A percentile compares a stretch with the other conserved stretches of the same genome.
These are phyloP conservation scores for Acanthosepion lycidas DNA, from an alignment of 2,888 invertebrate species.

Conservation along the genomic window DNA sequence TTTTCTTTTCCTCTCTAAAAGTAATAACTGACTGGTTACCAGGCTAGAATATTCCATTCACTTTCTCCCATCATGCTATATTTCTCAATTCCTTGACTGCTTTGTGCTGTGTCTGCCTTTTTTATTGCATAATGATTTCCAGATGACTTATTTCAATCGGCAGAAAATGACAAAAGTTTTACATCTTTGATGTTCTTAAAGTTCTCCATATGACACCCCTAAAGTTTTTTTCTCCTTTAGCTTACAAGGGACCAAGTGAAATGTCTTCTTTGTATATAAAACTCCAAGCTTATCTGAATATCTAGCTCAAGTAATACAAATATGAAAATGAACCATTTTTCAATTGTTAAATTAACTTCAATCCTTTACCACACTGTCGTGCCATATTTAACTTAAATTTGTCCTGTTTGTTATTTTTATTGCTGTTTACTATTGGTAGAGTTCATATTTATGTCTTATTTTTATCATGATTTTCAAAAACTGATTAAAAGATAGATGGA, in stretches of 20 bases:
- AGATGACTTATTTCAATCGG: not conserved
- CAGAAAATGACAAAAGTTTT: not conserved
- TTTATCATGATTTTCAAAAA: too few relatives aligned
- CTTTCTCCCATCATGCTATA: not conserved
- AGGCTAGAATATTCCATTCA: too few relatives aligned
- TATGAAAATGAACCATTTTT: too few relatives aligned
- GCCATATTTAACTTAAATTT: too few relatives aligned
- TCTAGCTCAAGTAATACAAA: not conserved
- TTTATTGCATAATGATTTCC: not conserved
- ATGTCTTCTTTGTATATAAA: not conserved
- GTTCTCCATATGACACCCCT: not conserved
- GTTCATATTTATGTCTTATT: too few relatives aligned
- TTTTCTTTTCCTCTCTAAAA: not conserved
- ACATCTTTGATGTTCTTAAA: not conserved
- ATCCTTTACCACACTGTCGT: too few relatives aligned
- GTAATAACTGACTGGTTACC: not conserved
- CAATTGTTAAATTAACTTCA: too few relatives aligned
- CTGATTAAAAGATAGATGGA: too few relatives aligned
- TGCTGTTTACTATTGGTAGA: too few relatives aligned
- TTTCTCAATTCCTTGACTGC: too few relatives aligned
- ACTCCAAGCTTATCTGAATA: not conserved
- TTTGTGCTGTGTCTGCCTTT: not conserved
- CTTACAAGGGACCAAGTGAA: too few relatives aligned
- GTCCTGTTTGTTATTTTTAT: too few relatives aligned
- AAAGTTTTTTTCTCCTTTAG: not conserved